phyloP scores from a whole-genome alignment of 2,797 vertebrate genomes.

The Chrosomus eos region DNA sequence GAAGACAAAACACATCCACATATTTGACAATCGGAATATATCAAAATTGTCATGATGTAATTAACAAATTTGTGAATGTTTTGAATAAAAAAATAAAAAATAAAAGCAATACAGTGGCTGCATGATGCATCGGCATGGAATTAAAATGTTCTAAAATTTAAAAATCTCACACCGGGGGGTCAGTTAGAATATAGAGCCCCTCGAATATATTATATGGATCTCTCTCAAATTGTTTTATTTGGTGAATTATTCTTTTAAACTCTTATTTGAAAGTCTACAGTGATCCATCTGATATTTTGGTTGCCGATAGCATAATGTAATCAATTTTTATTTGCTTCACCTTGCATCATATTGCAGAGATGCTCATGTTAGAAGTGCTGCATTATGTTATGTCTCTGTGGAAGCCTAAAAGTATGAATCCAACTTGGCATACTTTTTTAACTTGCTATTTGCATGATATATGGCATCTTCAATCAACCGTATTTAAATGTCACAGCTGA shows the following conservation, averaged over 20 bases:
- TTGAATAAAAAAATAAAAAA: too few relatives aligned
- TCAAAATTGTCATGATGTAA: too few relatives aligned
- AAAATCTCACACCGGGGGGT: too few relatives aligned
- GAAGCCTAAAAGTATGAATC: background rate
- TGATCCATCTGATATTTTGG: background rate
- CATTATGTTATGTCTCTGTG: background rate
- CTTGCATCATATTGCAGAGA: background rate
- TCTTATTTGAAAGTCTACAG: background rate
- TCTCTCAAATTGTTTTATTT: too few relatives aligned
- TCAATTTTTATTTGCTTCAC: background rate
- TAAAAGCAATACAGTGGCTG: too few relatives aligned
- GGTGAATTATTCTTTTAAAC: background rate
- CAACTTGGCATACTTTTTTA: background rate
- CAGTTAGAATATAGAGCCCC: too few relatives aligned
- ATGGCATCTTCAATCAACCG: background rate
- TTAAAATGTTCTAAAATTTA: too few relatives aligned
- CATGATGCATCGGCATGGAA: too few relatives aligned
- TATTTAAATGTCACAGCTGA: background rate
- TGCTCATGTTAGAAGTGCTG: background rate
- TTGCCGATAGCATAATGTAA: background rate
- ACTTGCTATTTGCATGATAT: slow-evolving; percentile 21
- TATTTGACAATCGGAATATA: background rate
- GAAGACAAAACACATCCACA: background rate
- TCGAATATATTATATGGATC: too few relatives aligned
- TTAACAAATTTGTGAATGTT: too few relatives aligned